Conservation (phyloP, 2,888 invertebrate species). For the Nezara viridula region DNA sequence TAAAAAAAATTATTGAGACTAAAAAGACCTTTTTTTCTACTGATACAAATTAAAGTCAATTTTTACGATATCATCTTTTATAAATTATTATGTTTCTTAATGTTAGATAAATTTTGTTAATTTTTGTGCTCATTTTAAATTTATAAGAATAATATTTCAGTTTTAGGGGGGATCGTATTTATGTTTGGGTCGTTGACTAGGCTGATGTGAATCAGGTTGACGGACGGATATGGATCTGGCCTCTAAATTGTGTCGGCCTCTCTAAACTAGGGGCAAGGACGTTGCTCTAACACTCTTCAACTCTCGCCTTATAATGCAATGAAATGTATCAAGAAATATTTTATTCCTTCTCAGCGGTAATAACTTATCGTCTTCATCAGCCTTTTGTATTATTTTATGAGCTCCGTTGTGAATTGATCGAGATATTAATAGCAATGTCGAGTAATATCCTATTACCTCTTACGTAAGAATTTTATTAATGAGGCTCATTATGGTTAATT, state of each 20-base stretch:
- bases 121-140: no score
- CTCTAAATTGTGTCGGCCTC: slow-evolving; percentile 36
- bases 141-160: no score
- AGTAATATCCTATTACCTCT: not conserved
- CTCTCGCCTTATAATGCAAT: slow-evolving; percentile 1
- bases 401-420: not conserved
- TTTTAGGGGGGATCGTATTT: not conserved
- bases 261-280: slow-evolving; percentile 30
- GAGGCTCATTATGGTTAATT: slow-evolving; percentile 21
- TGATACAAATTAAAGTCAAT: no score
- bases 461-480: slow-evolving; percentile 18
- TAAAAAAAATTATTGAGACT: no score
- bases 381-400: not conserved
- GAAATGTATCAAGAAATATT: not conserved
- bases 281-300: not conserved
- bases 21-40: no score
- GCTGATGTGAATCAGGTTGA: slow-evolving; percentile 22
- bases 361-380: not conserved
- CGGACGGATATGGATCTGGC: slow-evolving; percentile 44
- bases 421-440: not conserved
- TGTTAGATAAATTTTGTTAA: no score
- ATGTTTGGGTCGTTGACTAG: slow-evolving; percentile 7
- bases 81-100: no score
- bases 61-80: no score
- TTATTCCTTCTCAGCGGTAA: not conserved